Evolutionary conservation across 2,888 invertebrate species (phyloP), one percentile per base, ranked within the genome.

Genomic region (Acrobasis suavella): DNA sequence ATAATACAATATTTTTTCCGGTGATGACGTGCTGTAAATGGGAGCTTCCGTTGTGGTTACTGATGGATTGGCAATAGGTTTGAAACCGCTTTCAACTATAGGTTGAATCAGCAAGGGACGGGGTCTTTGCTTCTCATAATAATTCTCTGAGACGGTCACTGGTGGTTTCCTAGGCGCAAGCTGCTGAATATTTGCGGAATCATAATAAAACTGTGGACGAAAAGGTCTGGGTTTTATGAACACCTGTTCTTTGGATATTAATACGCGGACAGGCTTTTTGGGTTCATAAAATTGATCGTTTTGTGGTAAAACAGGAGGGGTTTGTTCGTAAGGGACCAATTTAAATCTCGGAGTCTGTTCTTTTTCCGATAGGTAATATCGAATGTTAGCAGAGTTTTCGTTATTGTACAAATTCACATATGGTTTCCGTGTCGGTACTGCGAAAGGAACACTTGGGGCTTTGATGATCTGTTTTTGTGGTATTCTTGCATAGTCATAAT

Each of bases 311-410:
- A 91, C 73, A 2, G 92, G 92, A 51, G 92, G 91, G 12, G 92
- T 86, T 77, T 93, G 92, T 63, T 92, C 88, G 71, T 93, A 93
- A 0, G 93, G 93, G n/a, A 93, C 83, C 51, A 93, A 75, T 77
- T 89, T 92, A 68, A 86, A 93, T 74, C 86, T 90, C 8, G 85
- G 86, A 49, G 73, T 64, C 22, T 80, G 82, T 16, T 86, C 85
- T 67, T 87, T 88, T 70, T 89, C 87, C 6, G 86, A 70, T 58
- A 84, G 71, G 75, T 91, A 92, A 73, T 91, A 92, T 64, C 84
- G 81, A 50, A 87, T 71, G 65, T 85, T 87, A 37, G 82, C 77
- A 7, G 71, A 65, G 9, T 86, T 83, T 62, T 85, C 83, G 62
- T 84, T 73, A 39, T 80, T 80, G 50, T 85, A 83, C 7, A 83